Evolutionary conservation across 2,113 vertebrate genomes (phyloP), one percentile per base, ranked within the genome.

Genomic region (Syngnathoides biaculeatus): DNA sequence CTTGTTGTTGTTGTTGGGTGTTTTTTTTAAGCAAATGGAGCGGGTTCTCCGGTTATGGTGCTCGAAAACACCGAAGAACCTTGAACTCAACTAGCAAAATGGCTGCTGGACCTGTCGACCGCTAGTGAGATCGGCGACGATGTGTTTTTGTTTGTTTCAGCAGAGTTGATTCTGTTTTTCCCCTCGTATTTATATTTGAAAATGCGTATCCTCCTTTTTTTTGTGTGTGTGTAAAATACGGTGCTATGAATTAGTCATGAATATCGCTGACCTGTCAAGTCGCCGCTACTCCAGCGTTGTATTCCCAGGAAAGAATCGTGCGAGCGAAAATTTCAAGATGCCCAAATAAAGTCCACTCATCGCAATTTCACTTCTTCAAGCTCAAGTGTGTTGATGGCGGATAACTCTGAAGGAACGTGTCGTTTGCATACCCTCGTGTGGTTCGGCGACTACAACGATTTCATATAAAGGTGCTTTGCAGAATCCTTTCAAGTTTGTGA

Each of bases 401-500:
- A 10, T 35, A 59, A n/a, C 57, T 59, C n/a, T 22, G 12, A n/a
- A 22, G 19, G 58, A n/a, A 5, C 38, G 14, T 43, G 60, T 26
- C 40, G 40, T 62, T 43, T 26, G 60, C 60, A 8, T 19, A 62
- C 60, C 22, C 60, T 26, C 60, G 60, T 62, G 13, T 62, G 58
- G 22, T 42, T 62, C 40, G 26, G 60, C 39, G 40, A 62, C 40
- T 24, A 62, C 40, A 62, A 62, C 57, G 57, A 59, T 59, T 59
- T 59, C 50, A 59, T 30, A 57, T 39, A 59, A 59, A 59, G 57
- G 19, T 38, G 38, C 60, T n/a, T 62, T 17, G 40, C n/a, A 43
- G 40, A 24, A 45, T 24, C 43, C 60, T 62, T 62, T 43, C n/a
- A 62, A 62, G 60, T 26, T 22, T 62, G 60, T 62, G 60, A 62